Evolutionary conservation across 2,888 invertebrate species (phyloP), one percentile per base, ranked within the genome.

Genomic region (Zygothrica quintamaculata): DNA sequence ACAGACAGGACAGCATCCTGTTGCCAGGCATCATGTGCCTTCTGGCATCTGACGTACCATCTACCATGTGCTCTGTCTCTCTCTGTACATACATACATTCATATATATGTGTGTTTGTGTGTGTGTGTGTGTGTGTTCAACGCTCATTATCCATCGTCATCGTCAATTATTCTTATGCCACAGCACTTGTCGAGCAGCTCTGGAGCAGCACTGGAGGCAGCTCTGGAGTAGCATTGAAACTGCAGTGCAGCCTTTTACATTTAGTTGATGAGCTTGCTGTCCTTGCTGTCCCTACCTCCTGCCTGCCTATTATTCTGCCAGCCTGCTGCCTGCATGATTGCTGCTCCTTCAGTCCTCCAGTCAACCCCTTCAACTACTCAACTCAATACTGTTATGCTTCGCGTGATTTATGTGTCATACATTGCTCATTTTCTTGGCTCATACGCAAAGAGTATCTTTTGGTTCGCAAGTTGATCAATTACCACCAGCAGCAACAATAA

Each of bases 161-260:
- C 87, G 85, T 87, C 87, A 87, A 82, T 82, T 82, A 82, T 82
- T 84, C 87, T 78, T 84, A 82, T 73, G 64, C 67, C 61, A 62
- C 75, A 69, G 67, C 51, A 66, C 56, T 77, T 65, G 70, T 68
- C 52, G 67, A 60, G 51, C 15, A 44, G 33, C 37, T 33, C 11
- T n/a, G 22, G 39, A 47, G 46, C 37, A 37, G 33, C 52, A 44
- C 57, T 26, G 52, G 15, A n/a, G n/a, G 51, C 15, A 44, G 33
- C 37, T 33, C 11, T n/a, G 22, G 39, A 47, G 46, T 34, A 37
- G 33, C 52, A 44, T 42, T 26, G 52, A 11, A 5, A 22, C n/a
- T 39, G 73, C 55, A 74, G 34, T 31, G 62, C 74, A 60, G 69
- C 69, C 62, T 62, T 67, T 78, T 75, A 82, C 85, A 81, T 78